Conservation (phyloP, 2,797 vertebrate species). For the Rhinoraja longicauda region DNA sequence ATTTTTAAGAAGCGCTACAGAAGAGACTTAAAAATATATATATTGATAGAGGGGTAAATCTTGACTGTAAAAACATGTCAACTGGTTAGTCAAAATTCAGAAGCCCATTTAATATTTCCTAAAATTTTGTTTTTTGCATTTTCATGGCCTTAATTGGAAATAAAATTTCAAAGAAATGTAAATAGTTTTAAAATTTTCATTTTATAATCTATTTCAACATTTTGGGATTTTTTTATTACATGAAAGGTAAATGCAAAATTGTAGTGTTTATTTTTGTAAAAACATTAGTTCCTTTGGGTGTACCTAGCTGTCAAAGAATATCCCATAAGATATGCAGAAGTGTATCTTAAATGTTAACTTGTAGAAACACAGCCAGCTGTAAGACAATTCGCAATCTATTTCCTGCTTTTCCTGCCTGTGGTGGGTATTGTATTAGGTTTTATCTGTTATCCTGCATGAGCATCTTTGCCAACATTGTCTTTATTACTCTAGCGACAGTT, state of each 20-base stretch:
- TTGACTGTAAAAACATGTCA: background rate
- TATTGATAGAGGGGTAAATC: background rate
- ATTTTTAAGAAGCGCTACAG: background rate
- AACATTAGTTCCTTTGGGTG: background rate
- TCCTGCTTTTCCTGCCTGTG: background rate
- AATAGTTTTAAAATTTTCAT: background rate
- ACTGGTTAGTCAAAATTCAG: too few relatives aligned
- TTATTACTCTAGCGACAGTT: background rate
- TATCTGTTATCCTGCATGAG: background rate
- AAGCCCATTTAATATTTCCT: too few relatives aligned
- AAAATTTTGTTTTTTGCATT: too few relatives aligned
- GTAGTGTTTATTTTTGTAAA: background rate
- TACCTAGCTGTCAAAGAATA: background rate
- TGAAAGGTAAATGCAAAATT: background rate
- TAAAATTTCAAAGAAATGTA: background rate
- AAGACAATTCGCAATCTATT: background rate
- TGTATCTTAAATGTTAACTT: background rate
- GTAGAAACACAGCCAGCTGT: background rate
- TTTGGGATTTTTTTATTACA: too few relatives aligned
- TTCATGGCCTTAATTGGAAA: background rate
- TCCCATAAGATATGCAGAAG: background rate
- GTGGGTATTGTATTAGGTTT: background rate
- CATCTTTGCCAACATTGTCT: background rate
- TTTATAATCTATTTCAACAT: too few relatives aligned
- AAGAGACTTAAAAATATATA: too few relatives aligned